These are phyloP conservation scores for Mesorhabditis belari DNA, from an alignment of 2,888 invertebrate genomes.

Conservation along the genomic window DNA sequence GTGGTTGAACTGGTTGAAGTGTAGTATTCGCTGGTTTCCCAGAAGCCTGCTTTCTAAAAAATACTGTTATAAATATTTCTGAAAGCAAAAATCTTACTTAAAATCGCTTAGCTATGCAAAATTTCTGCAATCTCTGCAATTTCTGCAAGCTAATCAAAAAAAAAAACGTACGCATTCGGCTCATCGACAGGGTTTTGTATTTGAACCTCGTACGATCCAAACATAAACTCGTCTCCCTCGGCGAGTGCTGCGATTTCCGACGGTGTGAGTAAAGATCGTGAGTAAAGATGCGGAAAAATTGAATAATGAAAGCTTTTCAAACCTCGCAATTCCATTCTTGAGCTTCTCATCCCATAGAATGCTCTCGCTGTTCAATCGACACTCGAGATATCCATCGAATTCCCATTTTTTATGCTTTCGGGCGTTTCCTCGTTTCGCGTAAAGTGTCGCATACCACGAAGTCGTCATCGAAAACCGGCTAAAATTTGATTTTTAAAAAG, in stretches of 20 bases:
- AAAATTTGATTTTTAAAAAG: not conserved
- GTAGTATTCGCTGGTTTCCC: not conserved
- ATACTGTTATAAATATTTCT: not conserved
- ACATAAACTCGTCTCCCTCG: not conserved
- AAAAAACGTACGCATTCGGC: too few relatives aligned
- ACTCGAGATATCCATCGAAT: constrained; percentile 29
- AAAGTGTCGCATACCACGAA: constrained; percentile 28
- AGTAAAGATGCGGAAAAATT: not conserved
- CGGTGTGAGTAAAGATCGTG: not conserved
- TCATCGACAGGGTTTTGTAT: too few relatives aligned
- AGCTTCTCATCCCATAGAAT: constrained; percentile 21
- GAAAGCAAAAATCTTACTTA: not conserved
- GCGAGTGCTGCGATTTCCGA: not conserved
- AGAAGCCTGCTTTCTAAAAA: not conserved
- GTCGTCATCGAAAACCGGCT: constrained; percentile 6
- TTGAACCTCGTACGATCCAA: not conserved
- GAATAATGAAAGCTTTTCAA: not conserved
- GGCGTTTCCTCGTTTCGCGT: constrained; percentile 25
- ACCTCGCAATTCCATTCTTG: constrained; percentile 16
- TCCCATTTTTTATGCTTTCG: constrained; percentile 42
- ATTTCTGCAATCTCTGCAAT: too few relatives aligned
- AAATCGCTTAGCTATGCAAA: too few relatives aligned
- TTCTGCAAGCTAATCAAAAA: too few relatives aligned
- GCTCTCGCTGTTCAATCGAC: constrained; percentile 10
- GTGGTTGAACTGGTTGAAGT: too few relatives aligned